A percentile compares a stretch with the other conserved stretches of the same genome.
phyloP scores from a whole-genome alignment of 1,140 invertebrate species.

The Trinorchestia longiramus region DNA sequence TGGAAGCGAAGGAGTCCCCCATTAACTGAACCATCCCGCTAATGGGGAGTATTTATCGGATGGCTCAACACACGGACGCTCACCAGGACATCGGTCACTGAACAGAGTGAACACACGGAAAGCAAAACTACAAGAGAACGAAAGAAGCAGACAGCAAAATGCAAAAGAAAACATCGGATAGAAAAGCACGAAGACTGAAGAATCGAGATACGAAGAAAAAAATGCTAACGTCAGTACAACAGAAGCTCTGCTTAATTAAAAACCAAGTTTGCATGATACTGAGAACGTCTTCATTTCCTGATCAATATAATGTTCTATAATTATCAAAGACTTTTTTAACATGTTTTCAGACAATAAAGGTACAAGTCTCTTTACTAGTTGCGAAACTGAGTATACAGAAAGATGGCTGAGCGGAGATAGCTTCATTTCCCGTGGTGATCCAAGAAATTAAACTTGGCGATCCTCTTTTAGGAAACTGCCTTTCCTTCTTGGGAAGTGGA shows the following conservation, averaged over 20 bases:
- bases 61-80: not conserved
- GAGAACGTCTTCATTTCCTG: not conserved
- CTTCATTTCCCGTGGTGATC: not conserved
- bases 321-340: not conserved
- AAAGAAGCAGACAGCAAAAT: not conserved
- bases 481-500: not conserved
- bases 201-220: not conserved
- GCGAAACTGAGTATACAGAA: not conserved
- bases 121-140: not conserved
- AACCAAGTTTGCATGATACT: not conserved
- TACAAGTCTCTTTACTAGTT: not conserved
- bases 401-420: not conserved
- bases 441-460: not conserved
- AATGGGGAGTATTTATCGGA: conserved; percentile 9
- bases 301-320: not conserved
- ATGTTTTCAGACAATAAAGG: not conserved
- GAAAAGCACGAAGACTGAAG: not conserved
- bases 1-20: conserved; percentile 27
- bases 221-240: not conserved
- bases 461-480: not conserved
- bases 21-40: not conserved
- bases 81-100: not conserved
- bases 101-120: not conserved
- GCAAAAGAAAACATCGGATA: not conserved
- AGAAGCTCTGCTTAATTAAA: not conserved